phyloP scores from a whole-genome alignment of 2,888 invertebrate genomes.

The Chrysomela aeneicollis region DNA sequence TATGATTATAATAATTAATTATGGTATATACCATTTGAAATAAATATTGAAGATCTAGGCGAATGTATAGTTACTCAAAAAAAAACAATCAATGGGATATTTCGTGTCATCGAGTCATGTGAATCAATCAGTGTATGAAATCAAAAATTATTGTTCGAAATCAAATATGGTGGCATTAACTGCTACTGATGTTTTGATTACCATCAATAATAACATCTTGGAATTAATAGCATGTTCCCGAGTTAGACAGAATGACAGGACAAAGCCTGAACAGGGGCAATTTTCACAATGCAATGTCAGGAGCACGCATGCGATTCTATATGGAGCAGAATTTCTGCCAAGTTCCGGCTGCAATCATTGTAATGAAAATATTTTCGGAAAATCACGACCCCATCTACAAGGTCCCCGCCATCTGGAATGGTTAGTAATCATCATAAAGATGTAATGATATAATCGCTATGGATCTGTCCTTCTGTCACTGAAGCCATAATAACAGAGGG shows the following conservation, averaged over 20 bases:
- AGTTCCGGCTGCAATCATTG: conserved; percentile 25
- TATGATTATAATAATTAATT: too few species aligned
- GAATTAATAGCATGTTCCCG: neutral
- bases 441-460: conserved; percentile 42
- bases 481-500: conserved; percentile 44
- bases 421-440: conserved; percentile 41
- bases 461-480: conserved; percentile 39
- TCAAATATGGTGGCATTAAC: neutral
- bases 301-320: neutral
- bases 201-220: neutral
- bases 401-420: conserved; percentile 36
- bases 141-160: neutral
- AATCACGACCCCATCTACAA: conserved; percentile 36
- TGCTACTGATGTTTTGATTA: neutral
- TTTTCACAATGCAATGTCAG: neutral
- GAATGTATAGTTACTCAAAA: too few species aligned
- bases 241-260: neutral
- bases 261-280: neutral
- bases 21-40: too few species aligned
- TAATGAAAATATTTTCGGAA: conserved; percentile 39
- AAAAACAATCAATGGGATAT: too few species aligned
- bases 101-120: too few species aligned
- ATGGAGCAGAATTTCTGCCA: conserved; percentile 6
- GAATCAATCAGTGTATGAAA: too few species aligned
- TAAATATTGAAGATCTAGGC: too few species aligned